A percentile compares a stretch with the other conserved stretches of the same genome.
These are phyloP conservation scores for Myrmophylax atrothorax DNA, from an alignment of 2,113 vertebrate species.

Conservation along the genomic window DNA sequence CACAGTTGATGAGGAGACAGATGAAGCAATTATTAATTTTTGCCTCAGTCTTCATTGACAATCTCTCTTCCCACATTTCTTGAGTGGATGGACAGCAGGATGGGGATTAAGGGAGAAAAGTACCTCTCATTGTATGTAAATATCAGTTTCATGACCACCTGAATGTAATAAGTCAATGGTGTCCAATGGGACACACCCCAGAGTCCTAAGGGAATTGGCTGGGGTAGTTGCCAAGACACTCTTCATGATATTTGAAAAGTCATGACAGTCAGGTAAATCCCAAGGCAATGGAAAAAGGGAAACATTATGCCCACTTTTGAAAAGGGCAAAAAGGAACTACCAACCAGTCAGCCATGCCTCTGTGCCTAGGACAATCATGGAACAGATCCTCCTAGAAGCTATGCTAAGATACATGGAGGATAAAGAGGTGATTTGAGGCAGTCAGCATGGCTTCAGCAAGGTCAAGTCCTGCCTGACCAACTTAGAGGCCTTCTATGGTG, in stretches of 20 bases:
- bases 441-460: background rate
- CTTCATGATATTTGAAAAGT: background rate
- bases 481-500: background rate
- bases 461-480: background rate
- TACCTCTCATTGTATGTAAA: background rate
- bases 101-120: background rate
- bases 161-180: background rate
- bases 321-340: background rate
- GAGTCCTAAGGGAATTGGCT: background rate
- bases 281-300: background rate
- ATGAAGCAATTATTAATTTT: background rate
- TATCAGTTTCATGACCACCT: background rate
- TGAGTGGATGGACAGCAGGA: background rate
- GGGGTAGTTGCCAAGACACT: background rate
- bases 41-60: background rate
- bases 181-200: background rate
- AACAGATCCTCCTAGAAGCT: background rate
- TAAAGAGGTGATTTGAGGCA: background rate
- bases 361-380: background rate
- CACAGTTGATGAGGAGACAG: background rate
- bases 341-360: background rate
- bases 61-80: background rate
- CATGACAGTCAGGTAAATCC: background rate
- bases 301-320: background rate
- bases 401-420: background rate